Percentiles rank a stretch among this genome's conserved stretches.
Conservation (phyloP, 2,888 invertebrate species). For the Volucella inflata region DNA sequence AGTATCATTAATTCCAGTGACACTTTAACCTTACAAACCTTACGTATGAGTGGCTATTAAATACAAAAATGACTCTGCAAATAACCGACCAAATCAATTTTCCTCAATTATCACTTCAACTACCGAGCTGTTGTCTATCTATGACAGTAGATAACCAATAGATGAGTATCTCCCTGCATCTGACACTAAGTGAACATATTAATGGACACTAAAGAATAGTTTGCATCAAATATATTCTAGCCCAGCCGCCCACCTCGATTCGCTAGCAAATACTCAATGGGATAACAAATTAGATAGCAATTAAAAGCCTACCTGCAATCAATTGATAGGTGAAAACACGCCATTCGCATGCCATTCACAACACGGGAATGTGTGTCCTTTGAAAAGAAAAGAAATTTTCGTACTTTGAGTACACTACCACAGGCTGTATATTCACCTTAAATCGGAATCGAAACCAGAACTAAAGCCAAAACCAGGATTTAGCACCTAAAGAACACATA, state of each 20-base stretch:
- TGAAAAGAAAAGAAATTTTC: background rate
- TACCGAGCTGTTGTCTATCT: conserved; percentile 26
- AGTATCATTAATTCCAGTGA: no score
- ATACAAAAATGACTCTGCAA: conserved; percentile 1
- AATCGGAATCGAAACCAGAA: conserved; percentile 26
- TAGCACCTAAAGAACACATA: conserved; percentile 1
- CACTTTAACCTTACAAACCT: no score
- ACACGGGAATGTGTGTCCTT: background rate
- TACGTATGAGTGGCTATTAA: no score
- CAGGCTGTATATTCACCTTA: background rate
- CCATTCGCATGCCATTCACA: background rate
- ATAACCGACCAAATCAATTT: conserved; percentile 42
- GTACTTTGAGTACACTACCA: no score
- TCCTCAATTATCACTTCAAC: conserved; percentile 62
- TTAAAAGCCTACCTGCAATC: conserved; percentile 50
- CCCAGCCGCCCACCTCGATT: background rate
- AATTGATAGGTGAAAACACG: background rate
- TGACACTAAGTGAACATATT: conserved; percentile 59
- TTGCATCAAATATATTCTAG: background rate
- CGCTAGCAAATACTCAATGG: conserved; percentile 16
- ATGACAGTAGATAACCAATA: conserved; percentile 1
- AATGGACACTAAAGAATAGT: conserved; percentile 46
- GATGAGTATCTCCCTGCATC: conserved; percentile 38
- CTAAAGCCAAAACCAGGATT: background rate
- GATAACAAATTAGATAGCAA: conserved; percentile 62